Evolutionary conservation across 2,888 invertebrate species (phyloP), one percentile per base, ranked within the genome.

Genomic region (Tenthredo notha): DNA sequence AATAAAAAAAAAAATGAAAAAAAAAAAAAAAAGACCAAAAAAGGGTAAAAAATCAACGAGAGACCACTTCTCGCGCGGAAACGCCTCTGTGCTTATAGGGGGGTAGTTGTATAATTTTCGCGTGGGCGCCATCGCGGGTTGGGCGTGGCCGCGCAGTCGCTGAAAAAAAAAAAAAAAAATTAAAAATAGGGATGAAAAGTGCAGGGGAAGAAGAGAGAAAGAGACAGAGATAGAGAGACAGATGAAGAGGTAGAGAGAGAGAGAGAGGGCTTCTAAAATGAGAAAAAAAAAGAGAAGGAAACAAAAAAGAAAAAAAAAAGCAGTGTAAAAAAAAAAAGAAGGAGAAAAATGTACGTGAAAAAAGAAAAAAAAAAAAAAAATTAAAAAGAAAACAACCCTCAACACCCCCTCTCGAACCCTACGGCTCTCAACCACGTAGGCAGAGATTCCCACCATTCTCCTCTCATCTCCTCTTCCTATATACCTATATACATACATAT

Each of bases 91-190:
- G n/a, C 40, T n/a, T n/a, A n/a, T 12, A 15, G 12, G 47, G 47
- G 9, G n/a, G 18, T 25, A 40, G 18, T 12, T 72, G 43, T 58
- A n/a, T 40, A 67, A 83, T 83, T 91, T 91, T 89, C 89, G 88
- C 87, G 87, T 89, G 92, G 84, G 90, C 90, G 92, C 92, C 92
- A 92, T 92, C 91, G 92, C 91, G 88, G 88, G 89, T 87, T 89
- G 92, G 92, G 92, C 92, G 92, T 92, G 92, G 92, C 92, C 90
- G 92, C 92, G 92, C 92, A 92, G 92, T 92, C 92, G 92, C 92
- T 91, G 85, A 85, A 84, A 91, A 90, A 92, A n/a, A n/a, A n/a
- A n/a, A n/a, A n/a, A n/a, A n/a, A n/a, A n/a, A n/a, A n/a, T n/a
- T 91, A 92, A 92, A 92, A 92, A 92, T 92, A 86, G 85, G 37